Percentiles rank a stretch among this genome's conserved stretches.
These are phyloP conservation scores for Aegotheles bennettii DNA, from an alignment of 2,113 vertebrate species.

Conservation along the genomic window DNA sequence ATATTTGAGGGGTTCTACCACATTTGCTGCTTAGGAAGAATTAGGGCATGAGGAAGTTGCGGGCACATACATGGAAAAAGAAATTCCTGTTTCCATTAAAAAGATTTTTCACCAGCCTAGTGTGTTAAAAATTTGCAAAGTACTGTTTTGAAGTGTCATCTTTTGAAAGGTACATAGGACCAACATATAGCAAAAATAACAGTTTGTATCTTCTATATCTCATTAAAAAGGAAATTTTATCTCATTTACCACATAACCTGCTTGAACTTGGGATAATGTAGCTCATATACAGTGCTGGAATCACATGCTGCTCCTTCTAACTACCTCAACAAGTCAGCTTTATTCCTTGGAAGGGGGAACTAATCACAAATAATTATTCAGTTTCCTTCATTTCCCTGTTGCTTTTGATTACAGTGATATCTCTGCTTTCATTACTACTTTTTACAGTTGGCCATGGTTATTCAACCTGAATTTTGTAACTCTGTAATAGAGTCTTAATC, in stretches of 20 bases:
- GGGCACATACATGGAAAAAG: neutral
- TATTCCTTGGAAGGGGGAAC: slow-evolving; percentile 12
- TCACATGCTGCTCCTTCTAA: neutral
- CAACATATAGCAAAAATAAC: neutral
- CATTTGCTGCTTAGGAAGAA: neutral
- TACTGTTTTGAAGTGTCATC: neutral
- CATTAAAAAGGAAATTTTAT: neutral
- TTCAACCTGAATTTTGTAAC: slow-evolving; percentile 9
- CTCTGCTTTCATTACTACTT: slow-evolving; percentile 24
- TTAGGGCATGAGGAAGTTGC: neutral
- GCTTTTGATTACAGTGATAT: slow-evolving; percentile 24
- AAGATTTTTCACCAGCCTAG: neutral
- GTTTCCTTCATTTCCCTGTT: neutral
- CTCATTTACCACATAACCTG: neutral
- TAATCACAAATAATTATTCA: slow-evolving; percentile 24
- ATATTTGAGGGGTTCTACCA: neutral
- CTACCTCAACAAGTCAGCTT: neutral
- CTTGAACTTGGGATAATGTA: neutral
- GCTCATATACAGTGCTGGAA: neutral
- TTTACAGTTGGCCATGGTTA: neutral
- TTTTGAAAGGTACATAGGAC: neutral
- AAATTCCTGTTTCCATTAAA: neutral
- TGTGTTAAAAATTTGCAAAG: neutral
- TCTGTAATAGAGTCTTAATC: neutral
- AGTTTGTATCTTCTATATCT: neutral